A percentile compares a stretch with the other conserved stretches of the same genome.
phyloP scores from a whole-genome alignment of 2,888 invertebrate genomes.

The Caradrina clavipalpis region DNA sequence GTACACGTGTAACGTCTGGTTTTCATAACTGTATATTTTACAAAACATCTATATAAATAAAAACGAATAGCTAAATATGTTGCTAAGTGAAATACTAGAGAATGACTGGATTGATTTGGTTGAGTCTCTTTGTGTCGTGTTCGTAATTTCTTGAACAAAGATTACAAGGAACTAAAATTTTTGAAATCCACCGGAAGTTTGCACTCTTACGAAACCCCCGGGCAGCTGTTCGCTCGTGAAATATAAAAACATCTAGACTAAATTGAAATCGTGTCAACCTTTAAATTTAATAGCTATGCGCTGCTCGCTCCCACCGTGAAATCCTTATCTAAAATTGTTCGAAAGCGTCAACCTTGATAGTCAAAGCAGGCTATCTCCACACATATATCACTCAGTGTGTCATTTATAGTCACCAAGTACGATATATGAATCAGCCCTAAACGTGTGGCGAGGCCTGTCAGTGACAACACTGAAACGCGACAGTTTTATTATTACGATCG shows the following conservation, averaged over 20 bases:
- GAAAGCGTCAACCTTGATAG: constrained; percentile 38
- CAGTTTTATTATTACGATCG: constrained; percentile 61
- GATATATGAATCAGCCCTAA: constrained; percentile 38
- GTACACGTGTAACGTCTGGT: no score
- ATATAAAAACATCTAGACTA: background rate
- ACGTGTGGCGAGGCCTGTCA: constrained; percentile 26
- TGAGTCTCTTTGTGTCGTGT: no score
- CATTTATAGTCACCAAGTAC: constrained; percentile 47
- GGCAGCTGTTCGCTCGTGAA: no score
- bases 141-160: no score
- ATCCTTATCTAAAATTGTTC: constrained; percentile 16
- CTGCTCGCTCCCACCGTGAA: background rate
- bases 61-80: no score
- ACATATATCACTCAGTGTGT: constrained; percentile 26
- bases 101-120: no score
- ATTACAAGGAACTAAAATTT: no score
- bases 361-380: constrained; percentile 21
- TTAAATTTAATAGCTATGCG: background rate
- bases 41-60: no score
- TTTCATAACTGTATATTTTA: no score
- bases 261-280: background rate
- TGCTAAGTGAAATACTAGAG: no score
- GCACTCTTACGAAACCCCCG: no score
- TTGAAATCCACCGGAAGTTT: no score
- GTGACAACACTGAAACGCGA: constrained; percentile 39